Percentiles rank a stretch among this genome's conserved stretches.
Conservation (phyloP, 2,888 invertebrate species). For the Ashinkailepas kermadecensis region DNA sequence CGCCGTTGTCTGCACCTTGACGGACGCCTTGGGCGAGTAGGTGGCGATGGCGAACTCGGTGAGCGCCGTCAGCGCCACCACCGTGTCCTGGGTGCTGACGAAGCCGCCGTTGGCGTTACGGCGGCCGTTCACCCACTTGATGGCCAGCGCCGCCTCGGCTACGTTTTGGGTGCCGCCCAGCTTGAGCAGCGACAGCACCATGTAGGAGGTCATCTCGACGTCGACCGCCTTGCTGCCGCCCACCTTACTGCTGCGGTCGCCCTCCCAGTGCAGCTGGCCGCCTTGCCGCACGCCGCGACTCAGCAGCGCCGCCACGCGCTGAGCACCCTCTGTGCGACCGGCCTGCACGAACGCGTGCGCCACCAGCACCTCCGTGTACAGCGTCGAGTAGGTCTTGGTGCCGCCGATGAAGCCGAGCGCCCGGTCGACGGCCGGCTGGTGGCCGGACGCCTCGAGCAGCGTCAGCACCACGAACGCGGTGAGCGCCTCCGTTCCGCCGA, state of each 20-base stretch:
- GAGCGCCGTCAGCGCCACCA: constrained; percentile 29
- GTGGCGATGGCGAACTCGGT: constrained; percentile 16
- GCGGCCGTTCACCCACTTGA: constrained; percentile 64
- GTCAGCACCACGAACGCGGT: constrained; percentile 62
- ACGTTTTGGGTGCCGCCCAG: constrained; percentile 43
- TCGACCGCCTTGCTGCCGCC: constrained; percentile 45
- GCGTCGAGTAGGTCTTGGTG: background rate
- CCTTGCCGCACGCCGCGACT: background rate
- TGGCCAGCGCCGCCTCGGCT: constrained; percentile 52
- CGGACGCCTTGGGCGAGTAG: background rate
- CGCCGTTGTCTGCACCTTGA: background rate
- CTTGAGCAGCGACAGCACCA: constrained; percentile 51
- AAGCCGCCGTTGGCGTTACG: constrained; percentile 57
- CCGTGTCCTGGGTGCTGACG: constrained; percentile 26
- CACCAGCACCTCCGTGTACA: constrained; percentile 11
- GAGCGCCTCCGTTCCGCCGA: constrained; percentile 48
- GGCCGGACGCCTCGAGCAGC: constrained; percentile 47
- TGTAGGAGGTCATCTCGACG: constrained; percentile 62
- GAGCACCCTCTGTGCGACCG: background rate
- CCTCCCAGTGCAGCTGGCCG: background rate
- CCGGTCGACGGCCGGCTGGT: background rate
- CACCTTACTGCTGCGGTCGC: background rate
- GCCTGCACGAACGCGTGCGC: constrained; percentile 1
- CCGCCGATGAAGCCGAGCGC: background rate
- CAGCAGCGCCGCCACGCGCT: constrained; percentile 11